These are phyloP conservation scores for Drosophila littoralis DNA, from an alignment of 1,140 invertebrate genomes.

Conservation along the genomic window DNA sequence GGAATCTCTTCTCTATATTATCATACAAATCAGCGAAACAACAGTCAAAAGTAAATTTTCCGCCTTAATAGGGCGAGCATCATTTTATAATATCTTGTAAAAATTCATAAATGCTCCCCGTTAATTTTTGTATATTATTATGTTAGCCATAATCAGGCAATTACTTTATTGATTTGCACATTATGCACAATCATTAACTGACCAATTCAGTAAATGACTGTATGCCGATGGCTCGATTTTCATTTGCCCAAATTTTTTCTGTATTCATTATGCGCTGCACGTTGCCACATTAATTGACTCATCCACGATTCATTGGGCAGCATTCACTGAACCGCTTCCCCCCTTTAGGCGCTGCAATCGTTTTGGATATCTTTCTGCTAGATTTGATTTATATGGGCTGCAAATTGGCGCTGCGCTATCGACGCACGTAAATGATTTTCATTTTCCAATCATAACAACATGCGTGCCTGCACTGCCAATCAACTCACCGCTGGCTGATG, in stretches of 20 bases:
- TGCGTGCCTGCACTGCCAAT: conserved; percentile 73
- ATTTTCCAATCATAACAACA: conserved; percentile 82
- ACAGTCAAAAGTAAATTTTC: too few species aligned
- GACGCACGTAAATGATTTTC: conserved; percentile 79
- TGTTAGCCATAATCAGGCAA: conserved; percentile 7
- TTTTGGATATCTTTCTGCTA: conserved; percentile 60
- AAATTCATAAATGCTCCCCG: not conserved
- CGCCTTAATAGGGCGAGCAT: too few species aligned
- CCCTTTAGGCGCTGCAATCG: not conserved
- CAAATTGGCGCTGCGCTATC: conserved; percentile 62
- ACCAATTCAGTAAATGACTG: conserved; percentile 27
- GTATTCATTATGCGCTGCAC: conserved; percentile 63
- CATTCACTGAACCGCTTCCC: not conserved
- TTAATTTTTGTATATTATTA: not conserved
- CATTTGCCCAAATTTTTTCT: conserved; percentile 27
- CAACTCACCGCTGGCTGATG: conserved; percentile 35
- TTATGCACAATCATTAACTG: conserved; percentile 29
- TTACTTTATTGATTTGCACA: conserved; percentile 2
- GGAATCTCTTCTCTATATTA: too few species aligned
- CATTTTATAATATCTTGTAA: not conserved
- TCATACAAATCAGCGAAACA: too few species aligned
- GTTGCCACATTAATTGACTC: conserved; percentile 71
- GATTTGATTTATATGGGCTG: conserved; percentile 76
- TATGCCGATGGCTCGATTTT: conserved; percentile 25
- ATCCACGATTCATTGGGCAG: conserved; percentile 44